These are phyloP conservation scores for Polyommatus icarus DNA, from an alignment of 2,888 invertebrate genomes.

Conservation along the genomic window DNA sequence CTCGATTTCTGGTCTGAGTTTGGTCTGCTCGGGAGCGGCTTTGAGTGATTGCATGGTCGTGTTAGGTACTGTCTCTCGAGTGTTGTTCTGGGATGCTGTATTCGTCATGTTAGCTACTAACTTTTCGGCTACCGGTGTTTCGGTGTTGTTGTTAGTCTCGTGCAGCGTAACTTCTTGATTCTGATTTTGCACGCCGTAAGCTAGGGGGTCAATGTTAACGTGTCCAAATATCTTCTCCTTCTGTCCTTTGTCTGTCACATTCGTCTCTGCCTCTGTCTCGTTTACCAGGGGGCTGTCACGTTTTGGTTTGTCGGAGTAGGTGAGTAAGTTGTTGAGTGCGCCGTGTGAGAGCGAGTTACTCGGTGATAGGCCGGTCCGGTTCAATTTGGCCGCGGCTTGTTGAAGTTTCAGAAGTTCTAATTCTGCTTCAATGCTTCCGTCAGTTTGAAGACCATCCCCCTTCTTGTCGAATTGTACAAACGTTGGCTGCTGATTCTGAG, in stretches of 20 bases:
- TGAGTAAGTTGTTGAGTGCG: conserved; percentile 57
- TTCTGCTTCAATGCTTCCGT: conserved; percentile 68
- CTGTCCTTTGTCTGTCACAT: conserved; percentile 63
- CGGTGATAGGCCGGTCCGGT: conserved; percentile 49
- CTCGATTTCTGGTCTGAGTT: conserved; percentile 73
- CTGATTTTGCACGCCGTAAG: conserved; percentile 55
- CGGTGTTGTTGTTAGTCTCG: conserved; percentile 39
- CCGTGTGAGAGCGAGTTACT: conserved; percentile 56
- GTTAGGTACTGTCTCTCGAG: conserved; percentile 38
- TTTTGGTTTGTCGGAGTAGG: conserved; percentile 68
- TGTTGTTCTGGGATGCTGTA: conserved; percentile 43
- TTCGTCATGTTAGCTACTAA: conserved; percentile 30
- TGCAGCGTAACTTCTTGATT: conserved; percentile 42
- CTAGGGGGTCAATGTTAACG: conserved; percentile 67
- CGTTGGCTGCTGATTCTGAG: conserved; percentile 58
- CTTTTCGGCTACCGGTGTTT: conserved; percentile 28
- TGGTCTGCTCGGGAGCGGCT: conserved; percentile 58
- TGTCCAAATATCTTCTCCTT: conserved; percentile 72
- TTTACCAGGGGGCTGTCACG: conserved; percentile 65
- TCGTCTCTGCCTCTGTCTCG: conserved; percentile 52
- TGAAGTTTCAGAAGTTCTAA: conserved; percentile 69
- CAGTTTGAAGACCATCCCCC: conserved; percentile 55
- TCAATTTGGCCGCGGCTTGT: conserved; percentile 53
- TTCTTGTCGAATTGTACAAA: conserved; percentile 64
- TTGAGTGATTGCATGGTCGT: conserved; percentile 50